Conservation (phyloP, 2,113 vertebrate species). For the Leucosticte australis region DNA sequence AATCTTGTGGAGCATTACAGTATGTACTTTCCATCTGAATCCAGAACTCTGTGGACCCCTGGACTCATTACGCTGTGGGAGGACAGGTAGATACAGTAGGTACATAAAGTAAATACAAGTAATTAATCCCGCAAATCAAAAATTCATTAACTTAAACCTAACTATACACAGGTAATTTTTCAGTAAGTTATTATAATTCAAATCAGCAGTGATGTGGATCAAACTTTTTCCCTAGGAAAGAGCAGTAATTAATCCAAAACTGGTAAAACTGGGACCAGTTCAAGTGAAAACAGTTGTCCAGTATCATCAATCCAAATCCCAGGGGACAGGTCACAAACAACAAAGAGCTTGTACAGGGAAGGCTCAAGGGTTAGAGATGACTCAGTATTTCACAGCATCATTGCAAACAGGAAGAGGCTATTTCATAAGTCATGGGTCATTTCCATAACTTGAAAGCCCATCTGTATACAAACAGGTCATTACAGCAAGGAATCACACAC, state of each 20-base stretch:
- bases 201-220: neutral
- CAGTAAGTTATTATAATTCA: neutral
- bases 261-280: neutral
- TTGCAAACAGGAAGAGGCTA: conserved; percentile 17
- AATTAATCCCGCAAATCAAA: neutral
- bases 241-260: neutral
- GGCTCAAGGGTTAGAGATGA: neutral
- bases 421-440: conserved; percentile 10
- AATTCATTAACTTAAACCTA: neutral
- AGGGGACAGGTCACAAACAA: neutral
- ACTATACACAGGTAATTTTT: neutral
- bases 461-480: neutral
- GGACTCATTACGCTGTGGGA: neutral
- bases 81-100: neutral
- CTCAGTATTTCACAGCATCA: neutral
- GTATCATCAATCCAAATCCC: neutral
- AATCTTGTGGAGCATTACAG: neutral
- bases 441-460: neutral
- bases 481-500: neutral
- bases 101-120: neutral
- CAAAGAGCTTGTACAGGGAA: neutral
- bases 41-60: neutral
- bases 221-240: neutral
- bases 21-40: neutral
- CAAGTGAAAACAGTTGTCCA: neutral